Percentiles rank a stretch among this genome's conserved stretches.
phyloP scores from a whole-genome alignment of 1,140 invertebrate species.

The Drosophila tsacasi region DNA sequence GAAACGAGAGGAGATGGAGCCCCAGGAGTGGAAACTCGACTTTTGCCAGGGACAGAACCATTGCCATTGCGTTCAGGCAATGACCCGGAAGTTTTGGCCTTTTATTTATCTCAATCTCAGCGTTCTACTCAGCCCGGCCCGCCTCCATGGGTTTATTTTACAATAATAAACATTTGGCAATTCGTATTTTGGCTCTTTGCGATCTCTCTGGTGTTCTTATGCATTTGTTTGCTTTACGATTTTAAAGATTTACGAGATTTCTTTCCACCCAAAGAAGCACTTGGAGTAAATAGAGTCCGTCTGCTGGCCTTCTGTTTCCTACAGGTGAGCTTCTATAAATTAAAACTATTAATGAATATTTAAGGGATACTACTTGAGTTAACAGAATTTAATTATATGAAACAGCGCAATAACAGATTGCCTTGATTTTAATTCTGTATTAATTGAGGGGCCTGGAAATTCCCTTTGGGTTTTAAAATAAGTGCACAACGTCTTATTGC shows the following conservation, averaged over 20 bases:
- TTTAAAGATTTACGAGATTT: slow-evolving; percentile 74
- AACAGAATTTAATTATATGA: background rate
- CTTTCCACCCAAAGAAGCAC: slow-evolving; percentile 40
- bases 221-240: slow-evolving; percentile 76
- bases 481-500: background rate
- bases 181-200: slow-evolving; percentile 50
- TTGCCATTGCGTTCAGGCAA: slow-evolving; percentile 38
- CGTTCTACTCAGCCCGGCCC: background rate
- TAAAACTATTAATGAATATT: background rate
- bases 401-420: background rate
- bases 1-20: background rate
- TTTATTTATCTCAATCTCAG: slow-evolving; percentile 64
- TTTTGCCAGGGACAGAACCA: background rate
- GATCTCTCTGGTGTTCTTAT: slow-evolving; percentile 31
- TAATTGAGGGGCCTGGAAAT: background rate
- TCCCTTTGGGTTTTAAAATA: background rate
- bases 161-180: slow-evolving; percentile 70
- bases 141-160: slow-evolving; percentile 55
- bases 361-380: background rate
- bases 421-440: background rate
- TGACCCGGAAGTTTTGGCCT: slow-evolving; percentile 68
- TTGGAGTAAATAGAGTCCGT: slow-evolving; percentile 23
- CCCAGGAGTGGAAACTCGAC: slow-evolving; percentile 14
- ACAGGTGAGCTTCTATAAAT: slow-evolving; percentile 11
- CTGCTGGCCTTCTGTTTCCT: slow-evolving; percentile 29